These are phyloP conservation scores for Andrena bicolor DNA, from an alignment of 2,888 invertebrate genomes.

Conservation along the genomic window DNA sequence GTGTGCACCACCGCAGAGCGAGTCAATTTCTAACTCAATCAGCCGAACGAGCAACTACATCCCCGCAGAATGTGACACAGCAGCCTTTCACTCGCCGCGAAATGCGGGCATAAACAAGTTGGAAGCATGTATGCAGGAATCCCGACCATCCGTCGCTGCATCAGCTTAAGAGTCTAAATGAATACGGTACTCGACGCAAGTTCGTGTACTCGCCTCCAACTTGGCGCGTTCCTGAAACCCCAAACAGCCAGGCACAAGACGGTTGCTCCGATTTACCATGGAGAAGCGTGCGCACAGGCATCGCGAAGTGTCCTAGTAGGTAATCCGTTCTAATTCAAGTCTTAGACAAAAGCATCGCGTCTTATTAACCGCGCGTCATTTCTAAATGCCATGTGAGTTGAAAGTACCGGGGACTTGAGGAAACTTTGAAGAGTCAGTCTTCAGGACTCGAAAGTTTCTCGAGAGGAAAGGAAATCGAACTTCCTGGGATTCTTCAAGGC, in stretches of 20 bases:
- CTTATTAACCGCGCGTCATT: not conserved
- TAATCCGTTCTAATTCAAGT: slow-evolving; percentile 12
- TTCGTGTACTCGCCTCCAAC: slow-evolving; percentile 30
- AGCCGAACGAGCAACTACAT: not conserved
- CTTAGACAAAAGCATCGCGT: not conserved
- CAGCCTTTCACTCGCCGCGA: not conserved
- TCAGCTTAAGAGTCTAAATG: slow-evolving; percentile 33
- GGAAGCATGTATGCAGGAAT: slow-evolving; percentile 30
- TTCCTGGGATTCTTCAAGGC: not conserved
- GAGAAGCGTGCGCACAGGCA: no score
- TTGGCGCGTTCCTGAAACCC: slow-evolving; percentile 25
- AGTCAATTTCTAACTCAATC: not conserved
- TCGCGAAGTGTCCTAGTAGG: not conserved
- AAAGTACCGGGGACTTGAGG: not conserved
- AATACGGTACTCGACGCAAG: slow-evolving; percentile 41
- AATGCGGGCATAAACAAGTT: slow-evolving; percentile 17
- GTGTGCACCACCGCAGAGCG: not conserved
- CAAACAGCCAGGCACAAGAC: slow-evolving; percentile 5
- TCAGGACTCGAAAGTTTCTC: not conserved
- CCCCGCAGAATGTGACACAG: not conserved
- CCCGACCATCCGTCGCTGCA: slow-evolving; percentile 14
- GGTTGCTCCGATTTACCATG: not conserved
- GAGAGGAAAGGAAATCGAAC: not conserved
- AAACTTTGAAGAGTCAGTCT: not conserved
- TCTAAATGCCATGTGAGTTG: slow-evolving; percentile 1